These are phyloP conservation scores for Crotalus horridus DNA, from an alignment of 2,113 vertebrate genomes.

Conservation along the genomic window DNA sequence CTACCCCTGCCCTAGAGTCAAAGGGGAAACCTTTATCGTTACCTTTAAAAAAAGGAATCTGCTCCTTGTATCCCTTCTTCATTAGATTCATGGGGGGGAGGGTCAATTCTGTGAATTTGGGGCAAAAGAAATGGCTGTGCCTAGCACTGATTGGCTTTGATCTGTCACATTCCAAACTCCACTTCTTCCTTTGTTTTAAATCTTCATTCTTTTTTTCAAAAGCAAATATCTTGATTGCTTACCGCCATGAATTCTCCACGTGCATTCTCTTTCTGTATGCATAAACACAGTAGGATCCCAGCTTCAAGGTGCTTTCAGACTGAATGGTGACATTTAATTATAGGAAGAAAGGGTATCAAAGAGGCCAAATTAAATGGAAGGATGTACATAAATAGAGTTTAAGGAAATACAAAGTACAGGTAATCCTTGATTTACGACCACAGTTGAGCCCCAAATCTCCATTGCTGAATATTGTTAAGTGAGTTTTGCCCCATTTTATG, in stretches of 20 bases:
- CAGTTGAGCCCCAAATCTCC: not conserved
- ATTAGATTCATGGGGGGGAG: not conserved
- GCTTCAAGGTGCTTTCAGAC: not conserved
- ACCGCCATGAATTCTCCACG: not conserved
- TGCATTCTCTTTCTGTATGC: not conserved
- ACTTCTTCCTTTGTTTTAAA: not conserved
- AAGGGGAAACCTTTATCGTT: not conserved
- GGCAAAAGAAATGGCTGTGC: not conserved
- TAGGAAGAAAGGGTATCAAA: not conserved
- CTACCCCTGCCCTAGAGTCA: not conserved
- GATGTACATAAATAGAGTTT: not conserved
- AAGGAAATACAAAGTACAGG: not conserved
- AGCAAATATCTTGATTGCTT: not conserved
- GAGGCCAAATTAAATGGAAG: not conserved
- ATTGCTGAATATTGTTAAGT: not conserved
- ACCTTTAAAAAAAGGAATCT: not conserved
- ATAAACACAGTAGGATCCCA: not conserved
- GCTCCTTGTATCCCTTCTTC: not conserved
- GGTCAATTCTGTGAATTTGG: not conserved
- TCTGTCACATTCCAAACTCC: not conserved
- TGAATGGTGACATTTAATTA: not conserved
- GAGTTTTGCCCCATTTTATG: not conserved
- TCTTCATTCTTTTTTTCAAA: not conserved
- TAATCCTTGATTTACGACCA: not conserved
- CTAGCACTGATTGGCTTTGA: not conserved